Evolutionary conservation across 2,888 invertebrate species (phyloP).

Genomic region (Netelia fuscicornis): DNA sequence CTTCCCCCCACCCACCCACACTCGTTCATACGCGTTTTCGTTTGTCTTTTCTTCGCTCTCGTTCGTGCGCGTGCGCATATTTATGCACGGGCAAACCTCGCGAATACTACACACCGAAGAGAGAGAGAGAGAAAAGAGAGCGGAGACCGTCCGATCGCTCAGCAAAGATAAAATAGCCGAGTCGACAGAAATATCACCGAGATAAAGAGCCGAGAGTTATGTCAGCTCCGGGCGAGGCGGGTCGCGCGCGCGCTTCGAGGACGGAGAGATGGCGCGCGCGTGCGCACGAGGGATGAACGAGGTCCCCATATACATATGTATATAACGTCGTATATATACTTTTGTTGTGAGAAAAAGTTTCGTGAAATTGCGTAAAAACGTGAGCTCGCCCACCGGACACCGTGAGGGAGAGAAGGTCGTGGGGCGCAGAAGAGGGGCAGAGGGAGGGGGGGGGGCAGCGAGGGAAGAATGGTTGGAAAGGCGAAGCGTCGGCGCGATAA

Average conservation of each 20-base stretch:
- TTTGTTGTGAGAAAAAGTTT: constrained; percentile 68
- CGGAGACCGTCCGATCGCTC: constrained; percentile 66
- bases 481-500: constrained; percentile 67
- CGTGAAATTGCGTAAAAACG: constrained; percentile 72
- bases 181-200: constrained; percentile 77
- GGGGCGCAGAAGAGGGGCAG: not conserved
- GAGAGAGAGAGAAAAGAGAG: constrained; percentile 31
- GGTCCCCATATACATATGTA: constrained; percentile 12
- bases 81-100: not conserved
- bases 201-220: constrained; percentile 76
- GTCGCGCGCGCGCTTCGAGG: constrained; percentile 34
- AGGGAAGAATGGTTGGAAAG: constrained; percentile 19
- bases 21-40: constrained; percentile 21
- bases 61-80: not conserved
- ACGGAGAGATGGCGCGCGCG: constrained; percentile 53
- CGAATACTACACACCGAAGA: constrained; percentile 15
- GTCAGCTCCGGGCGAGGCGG: constrained; percentile 65
- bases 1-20: too few relatives aligned
- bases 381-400: constrained; percentile 45
- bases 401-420: not conserved
- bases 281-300: constrained; percentile 47
- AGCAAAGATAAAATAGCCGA: constrained; percentile 73
- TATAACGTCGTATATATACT: constrained; percentile 4
- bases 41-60: constrained; percentile 43
- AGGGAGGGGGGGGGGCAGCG: not conserved